phyloP scores from a whole-genome alignment of 2,797 vertebrate species.

The Pelochelys cantorii region DNA sequence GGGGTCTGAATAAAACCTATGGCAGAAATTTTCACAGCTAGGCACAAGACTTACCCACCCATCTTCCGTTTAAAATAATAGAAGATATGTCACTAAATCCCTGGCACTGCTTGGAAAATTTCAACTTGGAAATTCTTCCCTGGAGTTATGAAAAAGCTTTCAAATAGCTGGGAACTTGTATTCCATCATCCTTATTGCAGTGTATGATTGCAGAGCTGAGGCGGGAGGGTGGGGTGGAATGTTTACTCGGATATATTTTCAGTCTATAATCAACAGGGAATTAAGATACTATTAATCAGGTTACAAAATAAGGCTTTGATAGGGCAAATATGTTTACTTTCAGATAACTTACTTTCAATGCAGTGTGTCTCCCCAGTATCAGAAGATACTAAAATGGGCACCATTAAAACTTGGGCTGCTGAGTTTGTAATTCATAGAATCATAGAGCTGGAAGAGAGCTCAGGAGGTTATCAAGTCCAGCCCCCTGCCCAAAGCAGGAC shows the following conservation, averaged over 20 bases:
- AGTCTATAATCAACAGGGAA: not conserved
- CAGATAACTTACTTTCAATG: not conserved
- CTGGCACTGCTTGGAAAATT: slow-evolving; percentile 15
- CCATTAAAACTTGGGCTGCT: not conserved
- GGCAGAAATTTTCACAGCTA: not conserved
- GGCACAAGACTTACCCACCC: not conserved
- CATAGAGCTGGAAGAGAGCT: no score
- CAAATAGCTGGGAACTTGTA: slow-evolving; percentile 8
- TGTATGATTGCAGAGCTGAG: slow-evolving; percentile 5
- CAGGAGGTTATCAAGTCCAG: no score
- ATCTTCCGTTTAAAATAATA: not conserved
- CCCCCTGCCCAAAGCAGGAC: no score
- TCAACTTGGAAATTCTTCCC: slow-evolving; percentile 40
- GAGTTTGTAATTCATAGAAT: not conserved
- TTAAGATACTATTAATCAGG: slow-evolving; percentile 35
- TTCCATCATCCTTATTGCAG: not conserved
- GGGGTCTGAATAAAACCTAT: not conserved
- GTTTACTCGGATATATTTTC: not conserved
- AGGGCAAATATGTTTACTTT: slow-evolving; percentile 24
- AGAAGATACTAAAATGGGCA: not conserved
- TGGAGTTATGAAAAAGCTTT: slow-evolving; percentile 32
- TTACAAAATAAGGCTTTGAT: not conserved
- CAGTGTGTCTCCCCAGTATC: not conserved
- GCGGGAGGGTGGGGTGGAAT: not conserved
- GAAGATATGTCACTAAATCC: not conserved